Evolutionary conservation across 2,797 vertebrate species (phyloP).

Genomic region (Tiaroga cobitis): DNA sequence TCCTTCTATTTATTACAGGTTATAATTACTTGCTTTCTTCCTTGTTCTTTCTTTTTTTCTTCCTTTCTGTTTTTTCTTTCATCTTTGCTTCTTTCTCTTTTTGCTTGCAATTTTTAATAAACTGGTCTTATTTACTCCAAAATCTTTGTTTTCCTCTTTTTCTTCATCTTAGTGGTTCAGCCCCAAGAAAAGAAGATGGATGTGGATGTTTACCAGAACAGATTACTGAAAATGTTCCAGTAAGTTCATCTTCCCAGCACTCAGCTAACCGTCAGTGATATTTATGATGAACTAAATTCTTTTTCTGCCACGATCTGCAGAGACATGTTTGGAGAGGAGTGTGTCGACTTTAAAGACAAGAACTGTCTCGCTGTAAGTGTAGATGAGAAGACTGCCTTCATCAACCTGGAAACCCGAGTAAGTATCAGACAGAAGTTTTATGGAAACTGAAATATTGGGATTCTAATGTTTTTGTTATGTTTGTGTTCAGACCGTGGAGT

Average conservation of each 20-base stretch:
- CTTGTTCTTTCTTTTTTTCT: not conserved
- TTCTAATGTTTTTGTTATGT: not conserved
- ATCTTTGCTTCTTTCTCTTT: not conserved
- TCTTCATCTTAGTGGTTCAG: conserved; percentile 73
- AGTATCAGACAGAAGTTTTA: conserved; percentile 49
- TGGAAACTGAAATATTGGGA: not conserved
- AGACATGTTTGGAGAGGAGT: conserved; percentile 95
- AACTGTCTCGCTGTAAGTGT: conserved; percentile 82
- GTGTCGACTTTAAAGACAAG: conserved; percentile 82
- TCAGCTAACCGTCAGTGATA: not conserved
- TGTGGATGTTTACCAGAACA: conserved; percentile 83
- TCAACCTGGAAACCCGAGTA: conserved; percentile 77
- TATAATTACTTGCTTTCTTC: not conserved
- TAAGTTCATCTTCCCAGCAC: conserved; percentile 75
- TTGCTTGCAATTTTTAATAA: not conserved
- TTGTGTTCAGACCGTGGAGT: conserved; percentile 80
- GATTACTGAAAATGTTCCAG: conserved; percentile 94
- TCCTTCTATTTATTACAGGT: not conserved
- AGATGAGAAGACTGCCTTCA: conserved; percentile 85
- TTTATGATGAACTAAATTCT: not conserved
- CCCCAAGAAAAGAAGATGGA: conserved; percentile 80
- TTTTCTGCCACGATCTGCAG: conserved; percentile 64
- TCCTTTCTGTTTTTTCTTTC: not conserved
- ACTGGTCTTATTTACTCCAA: not conserved
- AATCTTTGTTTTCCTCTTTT: not conserved